These are phyloP conservation scores for Centropus bengalensis DNA, from an alignment of 2,113 vertebrate genomes.

Conservation along the genomic window DNA sequence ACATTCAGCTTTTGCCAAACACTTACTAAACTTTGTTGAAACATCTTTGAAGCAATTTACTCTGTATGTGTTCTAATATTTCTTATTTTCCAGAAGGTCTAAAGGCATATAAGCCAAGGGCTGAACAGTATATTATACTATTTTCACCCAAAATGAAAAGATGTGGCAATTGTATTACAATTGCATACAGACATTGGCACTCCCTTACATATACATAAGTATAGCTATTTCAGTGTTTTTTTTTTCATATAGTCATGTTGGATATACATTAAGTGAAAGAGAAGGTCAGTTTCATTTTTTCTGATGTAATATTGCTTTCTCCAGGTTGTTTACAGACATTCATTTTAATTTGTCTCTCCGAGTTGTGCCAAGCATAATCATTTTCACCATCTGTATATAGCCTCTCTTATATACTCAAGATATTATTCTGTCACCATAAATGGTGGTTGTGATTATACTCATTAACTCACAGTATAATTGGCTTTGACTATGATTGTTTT, in stretches of 20 bases:
- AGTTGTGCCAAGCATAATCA: slow-evolving; percentile 18
- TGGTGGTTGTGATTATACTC: not conserved
- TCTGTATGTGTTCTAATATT: not conserved
- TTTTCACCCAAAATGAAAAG: not conserved
- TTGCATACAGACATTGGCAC: not conserved
- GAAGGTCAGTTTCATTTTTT: not conserved
- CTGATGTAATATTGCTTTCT: not conserved
- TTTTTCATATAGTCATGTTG: not conserved
- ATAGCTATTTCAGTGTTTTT: not conserved
- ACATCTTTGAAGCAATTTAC: not conserved
- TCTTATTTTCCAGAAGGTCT: not conserved
- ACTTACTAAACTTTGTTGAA: slow-evolving; percentile 10
- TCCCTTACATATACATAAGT: not conserved
- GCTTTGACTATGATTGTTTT: slow-evolving; percentile 45
- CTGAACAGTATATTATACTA: not conserved
- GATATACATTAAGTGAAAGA: not conserved
- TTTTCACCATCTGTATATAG: not conserved
- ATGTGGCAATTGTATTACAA: not conserved
- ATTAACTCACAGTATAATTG: slow-evolving; percentile 26
- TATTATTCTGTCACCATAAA: slow-evolving; percentile 39
- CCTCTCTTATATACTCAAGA: not conserved
- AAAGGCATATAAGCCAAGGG: not conserved
- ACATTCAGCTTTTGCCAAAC: not conserved
- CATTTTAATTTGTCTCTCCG: not conserved
- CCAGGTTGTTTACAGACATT: not conserved